These are phyloP conservation scores for Ischnura elegans DNA, from an alignment of 2,888 invertebrate genomes.

Conservation along the genomic window DNA sequence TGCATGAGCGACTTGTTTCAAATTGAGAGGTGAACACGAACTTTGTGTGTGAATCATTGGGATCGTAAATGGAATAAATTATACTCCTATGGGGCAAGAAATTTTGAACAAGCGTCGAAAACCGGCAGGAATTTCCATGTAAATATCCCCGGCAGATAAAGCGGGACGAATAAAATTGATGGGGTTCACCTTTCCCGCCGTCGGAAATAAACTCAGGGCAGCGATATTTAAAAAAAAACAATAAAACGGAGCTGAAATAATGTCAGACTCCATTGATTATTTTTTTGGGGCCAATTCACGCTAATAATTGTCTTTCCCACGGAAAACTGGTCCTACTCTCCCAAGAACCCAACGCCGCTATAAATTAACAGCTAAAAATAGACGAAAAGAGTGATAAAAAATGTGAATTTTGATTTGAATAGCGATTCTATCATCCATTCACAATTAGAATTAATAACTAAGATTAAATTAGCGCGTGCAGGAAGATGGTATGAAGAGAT, in stretches of 20 bases:
- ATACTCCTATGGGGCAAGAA: background rate
- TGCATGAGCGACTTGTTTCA: background rate
- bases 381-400: background rate
- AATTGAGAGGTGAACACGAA: conserved; percentile 35
- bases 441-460: too few species aligned
- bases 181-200: background rate
- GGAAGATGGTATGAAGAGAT: too few species aligned
- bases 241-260: background rate
- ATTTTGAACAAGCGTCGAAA: conserved; percentile 7
- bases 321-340: background rate
- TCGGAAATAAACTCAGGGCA: background rate
- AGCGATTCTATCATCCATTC: too few species aligned
- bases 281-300: background rate
- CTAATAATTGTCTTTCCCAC: background rate
- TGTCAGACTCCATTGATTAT: background rate
- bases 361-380: background rate
- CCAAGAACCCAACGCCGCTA: background rate
- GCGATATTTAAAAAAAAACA: background rate
- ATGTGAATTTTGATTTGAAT: too few species aligned
- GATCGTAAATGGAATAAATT: conserved; percentile 31
- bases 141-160: conserved; percentile 11
- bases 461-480: too few species aligned
- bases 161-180: background rate
- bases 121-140: conserved; percentile 21
- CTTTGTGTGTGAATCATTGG: conserved; percentile 32